A percentile compares a stretch with the other conserved stretches of the same genome.
Evolutionary conservation across 2,797 vertebrate genomes (phyloP).

Genomic region (Enteromius mattozi): DNA sequence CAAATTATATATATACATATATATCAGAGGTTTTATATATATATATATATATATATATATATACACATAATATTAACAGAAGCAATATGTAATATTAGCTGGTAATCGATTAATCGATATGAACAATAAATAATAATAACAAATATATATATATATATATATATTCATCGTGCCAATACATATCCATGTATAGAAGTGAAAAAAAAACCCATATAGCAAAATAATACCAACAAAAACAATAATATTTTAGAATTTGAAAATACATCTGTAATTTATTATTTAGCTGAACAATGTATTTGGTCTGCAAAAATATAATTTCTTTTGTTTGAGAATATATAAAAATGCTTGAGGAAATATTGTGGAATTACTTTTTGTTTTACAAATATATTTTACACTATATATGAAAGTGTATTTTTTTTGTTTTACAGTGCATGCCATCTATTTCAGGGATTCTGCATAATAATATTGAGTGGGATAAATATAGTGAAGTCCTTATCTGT

Average conservation of each 20-base stretch:
- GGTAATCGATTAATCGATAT: no score
- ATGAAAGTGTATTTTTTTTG: neutral
- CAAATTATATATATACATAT: neutral
- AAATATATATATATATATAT: no score
- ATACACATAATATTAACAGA: no score
- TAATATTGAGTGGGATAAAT: neutral
- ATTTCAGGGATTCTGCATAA: neutral
- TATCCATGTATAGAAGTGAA: neutral
- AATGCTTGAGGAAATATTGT: neutral
- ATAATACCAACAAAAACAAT: neutral
- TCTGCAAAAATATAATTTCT: neutral
- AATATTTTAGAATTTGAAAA: neutral
- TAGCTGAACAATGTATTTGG: neutral
- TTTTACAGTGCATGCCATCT: neutral
- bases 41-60: no score
- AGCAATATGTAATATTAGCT: no score
- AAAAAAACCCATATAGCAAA: neutral
- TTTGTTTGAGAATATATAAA: neutral
- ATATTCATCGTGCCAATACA: neutral
- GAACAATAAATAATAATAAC: no score
- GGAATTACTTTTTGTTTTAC: neutral
- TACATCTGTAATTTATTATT: neutral
- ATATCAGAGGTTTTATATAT: no score
- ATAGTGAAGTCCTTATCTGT: constrained; percentile 12
- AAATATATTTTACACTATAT: neutral